Percentiles rank a stretch among this genome's conserved stretches.
Evolutionary conservation across 2,113 vertebrate genomes (phyloP).

Genomic region (Parus major): DNA sequence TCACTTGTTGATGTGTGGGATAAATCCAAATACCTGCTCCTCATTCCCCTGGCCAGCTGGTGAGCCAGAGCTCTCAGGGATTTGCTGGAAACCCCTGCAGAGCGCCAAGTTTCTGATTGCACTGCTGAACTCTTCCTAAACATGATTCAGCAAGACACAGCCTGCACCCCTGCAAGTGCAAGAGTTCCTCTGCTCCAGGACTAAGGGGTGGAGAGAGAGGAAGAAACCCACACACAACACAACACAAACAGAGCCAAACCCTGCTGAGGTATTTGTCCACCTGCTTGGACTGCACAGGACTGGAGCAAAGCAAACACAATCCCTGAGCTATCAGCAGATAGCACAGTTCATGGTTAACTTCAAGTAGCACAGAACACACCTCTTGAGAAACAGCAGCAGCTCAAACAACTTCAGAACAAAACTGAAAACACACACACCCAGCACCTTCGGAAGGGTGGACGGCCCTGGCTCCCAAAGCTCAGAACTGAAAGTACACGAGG

Average conservation of each 20-base stretch:
- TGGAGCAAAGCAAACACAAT: constrained; percentile 53
- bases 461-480: background rate
- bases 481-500: background rate
- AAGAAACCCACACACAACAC: background rate
- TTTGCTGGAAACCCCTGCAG: background rate
- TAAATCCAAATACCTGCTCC: background rate
- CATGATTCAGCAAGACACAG: background rate
- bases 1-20: background rate
- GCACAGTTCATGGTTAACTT: constrained; percentile 54
- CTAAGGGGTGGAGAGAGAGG: background rate
- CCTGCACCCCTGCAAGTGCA: background rate
- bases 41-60: background rate
- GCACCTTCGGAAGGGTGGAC: background rate
- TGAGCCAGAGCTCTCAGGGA: background rate
- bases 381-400: constrained; percentile 29
- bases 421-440: background rate
- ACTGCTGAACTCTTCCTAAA: background rate
- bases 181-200: background rate
- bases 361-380: constrained; percentile 31
- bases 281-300: constrained; percentile 43
- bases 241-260: constrained; percentile 49
- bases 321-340: constrained; percentile 41
- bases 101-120: background rate
- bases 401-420: background rate
- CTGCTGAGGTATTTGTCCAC: constrained; percentile 61